phyloP scores from a whole-genome alignment of 2,888 invertebrate species.

The Julus scandinavius region DNA sequence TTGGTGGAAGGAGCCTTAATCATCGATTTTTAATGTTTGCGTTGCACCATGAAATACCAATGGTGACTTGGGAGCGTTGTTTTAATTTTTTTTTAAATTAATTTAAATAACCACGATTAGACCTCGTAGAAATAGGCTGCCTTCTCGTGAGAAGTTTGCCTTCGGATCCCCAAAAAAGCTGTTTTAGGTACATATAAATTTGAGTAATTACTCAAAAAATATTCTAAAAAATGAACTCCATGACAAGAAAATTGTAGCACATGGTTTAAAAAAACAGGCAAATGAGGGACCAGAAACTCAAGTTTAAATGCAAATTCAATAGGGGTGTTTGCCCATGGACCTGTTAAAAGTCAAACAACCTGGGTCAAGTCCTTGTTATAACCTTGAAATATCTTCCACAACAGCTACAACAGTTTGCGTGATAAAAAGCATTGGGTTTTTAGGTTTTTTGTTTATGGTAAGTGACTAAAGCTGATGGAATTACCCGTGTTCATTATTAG shows the following conservation, averaged over 20 bases:
- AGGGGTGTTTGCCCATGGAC: conserved; percentile 13
- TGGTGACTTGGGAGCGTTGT: too few relatives aligned
- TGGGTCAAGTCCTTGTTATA: conserved; percentile 31
- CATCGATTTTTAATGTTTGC: too few relatives aligned
- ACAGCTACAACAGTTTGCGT: neutral
- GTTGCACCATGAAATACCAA: too few relatives aligned
- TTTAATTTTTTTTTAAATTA: neutral
- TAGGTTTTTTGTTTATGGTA: neutral
- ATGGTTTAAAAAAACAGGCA: neutral
- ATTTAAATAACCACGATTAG: neutral
- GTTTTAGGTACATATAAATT: neutral
- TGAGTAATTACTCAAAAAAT: neutral
- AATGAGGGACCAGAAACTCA: neutral
- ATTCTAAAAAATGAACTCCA: neutral
- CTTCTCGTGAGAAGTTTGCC: neutral
- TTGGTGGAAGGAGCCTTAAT: too few relatives aligned
- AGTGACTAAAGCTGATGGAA: neutral
- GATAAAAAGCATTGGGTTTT: neutral
- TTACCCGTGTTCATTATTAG: neutral
- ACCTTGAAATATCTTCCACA: neutral
- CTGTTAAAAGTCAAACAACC: neutral
- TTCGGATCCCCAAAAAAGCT: neutral
- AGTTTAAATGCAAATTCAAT: neutral
- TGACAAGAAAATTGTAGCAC: neutral
- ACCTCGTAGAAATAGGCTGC: neutral